phyloP scores from a whole-genome alignment of 2,888 invertebrate genomes.

The Drosophila melanosoma region DNA sequence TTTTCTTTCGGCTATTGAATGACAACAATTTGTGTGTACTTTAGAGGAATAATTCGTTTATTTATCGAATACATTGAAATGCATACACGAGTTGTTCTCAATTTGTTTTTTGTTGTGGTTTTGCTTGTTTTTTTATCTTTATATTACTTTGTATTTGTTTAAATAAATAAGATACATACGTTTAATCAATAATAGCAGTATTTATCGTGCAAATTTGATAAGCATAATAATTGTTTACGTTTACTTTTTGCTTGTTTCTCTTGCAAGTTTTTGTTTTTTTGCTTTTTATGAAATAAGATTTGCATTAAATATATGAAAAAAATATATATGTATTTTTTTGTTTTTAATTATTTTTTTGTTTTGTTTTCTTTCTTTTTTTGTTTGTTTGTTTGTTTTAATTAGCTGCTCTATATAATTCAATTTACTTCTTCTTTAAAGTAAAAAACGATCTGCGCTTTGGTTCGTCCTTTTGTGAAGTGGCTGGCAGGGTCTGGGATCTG shows the following conservation, averaged over 20 bases:
- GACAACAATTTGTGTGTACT: conserved; percentile 52
- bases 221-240: conserved; percentile 80
- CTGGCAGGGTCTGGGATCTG: conserved; percentile 97
- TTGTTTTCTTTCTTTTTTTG: conserved; percentile 31
- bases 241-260: conserved; percentile 66
- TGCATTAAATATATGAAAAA: conserved; percentile 79
- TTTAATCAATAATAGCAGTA: conserved; percentile 83
- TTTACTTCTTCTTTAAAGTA: conserved; percentile 99
- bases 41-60: conserved; percentile 81
- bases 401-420: conserved; percentile 76
- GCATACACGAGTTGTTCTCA: conserved; percentile 82
- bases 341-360: conserved; percentile 37
- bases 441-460: conserved; percentile 98
- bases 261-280: conserved; percentile 56
- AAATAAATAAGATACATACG: conserved; percentile 84
- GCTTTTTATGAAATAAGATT: conserved; percentile 71
- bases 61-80: conserved; percentile 84
- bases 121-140: conserved; percentile 61
- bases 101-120: conserved; percentile 59
- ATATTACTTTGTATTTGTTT: conserved; percentile 81
- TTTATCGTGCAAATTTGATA: conserved; percentile 83
- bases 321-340: conserved; percentile 69
- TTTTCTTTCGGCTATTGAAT: conserved; percentile 4
- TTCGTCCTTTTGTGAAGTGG: conserved; percentile 95
- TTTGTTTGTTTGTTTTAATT: conserved; percentile 60